Conservation (phyloP, 2,113 vertebrate genomes). For the Ovis canadensis region DNA sequence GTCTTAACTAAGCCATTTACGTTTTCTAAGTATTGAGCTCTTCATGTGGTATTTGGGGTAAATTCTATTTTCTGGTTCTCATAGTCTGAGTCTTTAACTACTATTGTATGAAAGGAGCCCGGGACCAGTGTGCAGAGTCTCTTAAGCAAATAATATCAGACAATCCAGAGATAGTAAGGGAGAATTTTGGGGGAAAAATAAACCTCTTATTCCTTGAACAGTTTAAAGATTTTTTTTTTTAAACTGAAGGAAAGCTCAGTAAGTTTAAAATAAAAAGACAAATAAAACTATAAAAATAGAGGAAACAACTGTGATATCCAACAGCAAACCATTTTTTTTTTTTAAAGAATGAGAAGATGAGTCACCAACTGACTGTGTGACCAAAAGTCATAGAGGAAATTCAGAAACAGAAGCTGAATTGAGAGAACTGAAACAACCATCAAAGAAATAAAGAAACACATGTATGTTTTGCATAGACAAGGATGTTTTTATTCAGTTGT, state of each 20-base stretch:
- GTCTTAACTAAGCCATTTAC: not conserved
- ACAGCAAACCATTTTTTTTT: not conserved
- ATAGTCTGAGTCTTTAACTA: not conserved
- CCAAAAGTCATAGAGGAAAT: slow-evolving; percentile 55
- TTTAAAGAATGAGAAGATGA: slow-evolving; percentile 36
- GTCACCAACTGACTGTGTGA: slow-evolving; percentile 51
- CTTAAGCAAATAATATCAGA: not conserved
- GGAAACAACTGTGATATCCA: not conserved
- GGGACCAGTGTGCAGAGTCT: not conserved
- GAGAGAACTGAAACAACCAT: slow-evolving; percentile 49
- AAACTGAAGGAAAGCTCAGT: not conserved
- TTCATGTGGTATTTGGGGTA: not conserved
- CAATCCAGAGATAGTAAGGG: not conserved
- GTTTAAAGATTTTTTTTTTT: not conserved
- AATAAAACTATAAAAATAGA: not conserved
- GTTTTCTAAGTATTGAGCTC: not conserved
- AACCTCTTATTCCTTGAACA: not conserved
- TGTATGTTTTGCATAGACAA: not conserved
- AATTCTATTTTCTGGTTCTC: not conserved
- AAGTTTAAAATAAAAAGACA: slow-evolving; percentile 1
- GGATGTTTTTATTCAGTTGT: not conserved
- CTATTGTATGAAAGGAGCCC: not conserved
- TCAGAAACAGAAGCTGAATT: slow-evolving; percentile 41
- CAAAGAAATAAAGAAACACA: not conserved
- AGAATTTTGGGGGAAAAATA: not conserved